Conservation (phyloP, 2,113 vertebrate genomes). For the Sorex araneus region DNA sequence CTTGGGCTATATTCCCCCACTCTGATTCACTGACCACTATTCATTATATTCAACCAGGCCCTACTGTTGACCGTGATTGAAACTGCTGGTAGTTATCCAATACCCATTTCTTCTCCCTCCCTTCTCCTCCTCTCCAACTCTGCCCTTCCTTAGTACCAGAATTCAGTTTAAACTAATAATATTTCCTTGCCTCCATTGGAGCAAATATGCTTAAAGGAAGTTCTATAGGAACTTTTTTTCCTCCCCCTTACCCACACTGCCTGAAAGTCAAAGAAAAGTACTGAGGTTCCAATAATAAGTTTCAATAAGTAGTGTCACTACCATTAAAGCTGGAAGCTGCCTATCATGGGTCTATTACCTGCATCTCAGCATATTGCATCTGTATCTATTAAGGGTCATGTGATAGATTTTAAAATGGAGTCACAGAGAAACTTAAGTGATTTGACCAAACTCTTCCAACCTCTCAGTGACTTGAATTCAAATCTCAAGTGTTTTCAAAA, state of each 20-base stretch:
- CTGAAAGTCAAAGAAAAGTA: conserved; percentile 2
- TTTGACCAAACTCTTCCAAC: neutral
- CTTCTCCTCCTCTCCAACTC: too few species aligned
- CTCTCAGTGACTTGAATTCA: conserved; percentile 7
- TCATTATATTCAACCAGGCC: neutral
- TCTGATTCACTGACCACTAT: neutral
- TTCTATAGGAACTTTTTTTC: neutral
- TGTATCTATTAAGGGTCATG: neutral
- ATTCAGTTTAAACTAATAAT: neutral
- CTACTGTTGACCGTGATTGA: conserved; percentile 1
- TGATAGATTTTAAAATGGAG: neutral
- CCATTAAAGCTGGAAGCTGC: neutral
- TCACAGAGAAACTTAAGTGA: neutral
- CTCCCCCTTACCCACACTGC: neutral
- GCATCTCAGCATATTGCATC: neutral
- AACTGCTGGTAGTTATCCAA: neutral
- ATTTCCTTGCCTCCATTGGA: neutral
- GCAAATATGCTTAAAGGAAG: neutral
- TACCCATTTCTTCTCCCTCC: neutral
- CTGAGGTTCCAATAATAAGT: neutral
- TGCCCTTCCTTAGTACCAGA: neutral
- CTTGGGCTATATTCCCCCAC: neutral
- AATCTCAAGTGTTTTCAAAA: neutral
- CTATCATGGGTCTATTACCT: neutral
- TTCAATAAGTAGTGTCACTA: neutral